Conservation (phyloP, 2,888 invertebrate genomes). For the Cheilosia variabilis region DNA sequence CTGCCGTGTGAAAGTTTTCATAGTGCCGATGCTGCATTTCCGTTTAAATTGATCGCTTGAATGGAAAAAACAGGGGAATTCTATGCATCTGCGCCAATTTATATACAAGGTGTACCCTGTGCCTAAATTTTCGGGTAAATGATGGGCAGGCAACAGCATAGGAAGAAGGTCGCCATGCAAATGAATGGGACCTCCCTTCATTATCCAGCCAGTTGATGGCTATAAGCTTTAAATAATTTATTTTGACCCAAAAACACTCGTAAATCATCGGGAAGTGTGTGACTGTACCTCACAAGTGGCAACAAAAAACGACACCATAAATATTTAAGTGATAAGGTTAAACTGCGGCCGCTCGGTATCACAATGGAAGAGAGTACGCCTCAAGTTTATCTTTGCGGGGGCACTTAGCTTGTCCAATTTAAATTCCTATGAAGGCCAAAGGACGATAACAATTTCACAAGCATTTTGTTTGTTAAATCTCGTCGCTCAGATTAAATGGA, state of each 20-base stretch:
- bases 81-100: too few relatives aligned
- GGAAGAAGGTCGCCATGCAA: constrained; percentile 25
- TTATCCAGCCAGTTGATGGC: constrained; percentile 42
- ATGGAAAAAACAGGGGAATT: background rate
- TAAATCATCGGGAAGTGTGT: constrained; percentile 4
- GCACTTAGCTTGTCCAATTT: constrained; percentile 8
- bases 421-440: background rate
- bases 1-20: too few relatives aligned
- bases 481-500: constrained; percentile 8
- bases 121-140: background rate
- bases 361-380: constrained; percentile 11
- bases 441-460: constrained; percentile 8
- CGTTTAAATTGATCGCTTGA: background rate
- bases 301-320: constrained; percentile 12
- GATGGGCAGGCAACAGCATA: background rate
- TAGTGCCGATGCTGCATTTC: too few relatives aligned
- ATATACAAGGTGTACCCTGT: background rate
- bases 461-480: constrained; percentile 3
- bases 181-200: constrained; percentile 34
- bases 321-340: constrained; percentile 46
- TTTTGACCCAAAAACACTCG: constrained; percentile 16
- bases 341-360: background rate
- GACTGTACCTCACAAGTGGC: background rate
- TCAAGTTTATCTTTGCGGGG: constrained; percentile 16
- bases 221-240: constrained; percentile 60